Evolutionary conservation across 2,113 vertebrate genomes (phyloP), one percentile per base, ranked within the genome.

Genomic region (Polypterus senegalus): DNA sequence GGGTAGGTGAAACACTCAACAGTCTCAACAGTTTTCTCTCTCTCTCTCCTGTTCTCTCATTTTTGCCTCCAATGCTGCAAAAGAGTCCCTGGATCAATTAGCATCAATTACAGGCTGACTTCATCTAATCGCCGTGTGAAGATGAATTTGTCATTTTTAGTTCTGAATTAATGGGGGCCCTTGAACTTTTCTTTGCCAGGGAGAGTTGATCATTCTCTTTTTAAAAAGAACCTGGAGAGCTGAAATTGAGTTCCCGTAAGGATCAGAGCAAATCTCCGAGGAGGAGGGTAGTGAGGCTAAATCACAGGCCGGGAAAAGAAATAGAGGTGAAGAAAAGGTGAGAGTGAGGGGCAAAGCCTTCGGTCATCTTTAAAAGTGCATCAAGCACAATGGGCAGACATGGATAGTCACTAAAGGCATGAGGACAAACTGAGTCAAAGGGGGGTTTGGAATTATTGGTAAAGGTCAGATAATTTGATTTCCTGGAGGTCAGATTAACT

Each of bases 61-160:
- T n/a, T 57, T 61, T 49, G 59, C 48, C 49, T 49, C 10, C 46
- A 58, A 64, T 59, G 57, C 60, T 27, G 48, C 27, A 68, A 71
- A 76, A 77, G 71, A 81, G 76, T 77, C 76, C 79, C 83, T 70
- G 86, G 83, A 89, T 89, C 85, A 89, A 89, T 89, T 88, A 88
- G 82, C 85, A 88, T 88, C 88, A 89, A 89, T 89, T 89, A 89
- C 84, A 61, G 57, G 52, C 49, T 74, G 86, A 89, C 87, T 88
- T 90, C 86, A 89, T 90, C 86, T 89, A 89, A 90, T 89, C 87
- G 84, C 85, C 79, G 77, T 87, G 56, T 87, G 83, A 87, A 85
- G 87, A 89, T 87, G 86, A 89, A 89, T 88, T 85, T 85, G 86
- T 88, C 84, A 88, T 88, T 88, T 89, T 89, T 88, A 88, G 83